These are phyloP conservation scores for Ecdyonurus torrentis DNA, from an alignment of 2,888 invertebrate genomes.

Conservation along the genomic window DNA sequence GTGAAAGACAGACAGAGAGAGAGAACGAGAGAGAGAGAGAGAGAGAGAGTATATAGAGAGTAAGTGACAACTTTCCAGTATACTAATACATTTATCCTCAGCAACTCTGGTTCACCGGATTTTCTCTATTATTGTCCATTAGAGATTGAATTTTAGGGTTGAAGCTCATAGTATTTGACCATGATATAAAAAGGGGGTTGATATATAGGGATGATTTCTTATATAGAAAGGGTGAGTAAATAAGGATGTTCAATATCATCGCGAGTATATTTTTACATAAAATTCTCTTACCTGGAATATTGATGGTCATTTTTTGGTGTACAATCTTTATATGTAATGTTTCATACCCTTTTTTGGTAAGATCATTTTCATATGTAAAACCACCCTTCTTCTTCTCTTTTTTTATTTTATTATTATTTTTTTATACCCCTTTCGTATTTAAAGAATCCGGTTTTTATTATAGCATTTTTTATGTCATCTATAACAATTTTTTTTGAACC, in stretches of 20 bases:
- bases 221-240: background rate
- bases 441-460: background rate
- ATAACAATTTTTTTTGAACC: background rate
- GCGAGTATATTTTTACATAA: too few relatives aligned
- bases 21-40: too few relatives aligned
- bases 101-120: background rate
- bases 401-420: too few relatives aligned
- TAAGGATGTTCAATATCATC: too few relatives aligned
- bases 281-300: too few relatives aligned
- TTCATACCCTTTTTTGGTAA: background rate
- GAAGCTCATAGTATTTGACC: background rate
- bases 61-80: background rate
- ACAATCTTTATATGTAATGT: too few relatives aligned
- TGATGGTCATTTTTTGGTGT: background rate
- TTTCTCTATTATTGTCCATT: background rate
- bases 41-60: too few relatives aligned
- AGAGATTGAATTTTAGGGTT: background rate
- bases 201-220: background rate
- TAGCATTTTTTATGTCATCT: background rate
- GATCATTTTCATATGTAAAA: background rate
- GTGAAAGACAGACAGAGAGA: too few relatives aligned
- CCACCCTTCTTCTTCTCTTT: background rate
- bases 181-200: background rate
- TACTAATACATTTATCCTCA: background rate
- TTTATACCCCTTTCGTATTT: background rate